Evolutionary conservation across 2,797 vertebrate genomes (phyloP), one percentile per base, ranked within the genome.

Genomic region (Microctenopoma lineatum): DNA sequence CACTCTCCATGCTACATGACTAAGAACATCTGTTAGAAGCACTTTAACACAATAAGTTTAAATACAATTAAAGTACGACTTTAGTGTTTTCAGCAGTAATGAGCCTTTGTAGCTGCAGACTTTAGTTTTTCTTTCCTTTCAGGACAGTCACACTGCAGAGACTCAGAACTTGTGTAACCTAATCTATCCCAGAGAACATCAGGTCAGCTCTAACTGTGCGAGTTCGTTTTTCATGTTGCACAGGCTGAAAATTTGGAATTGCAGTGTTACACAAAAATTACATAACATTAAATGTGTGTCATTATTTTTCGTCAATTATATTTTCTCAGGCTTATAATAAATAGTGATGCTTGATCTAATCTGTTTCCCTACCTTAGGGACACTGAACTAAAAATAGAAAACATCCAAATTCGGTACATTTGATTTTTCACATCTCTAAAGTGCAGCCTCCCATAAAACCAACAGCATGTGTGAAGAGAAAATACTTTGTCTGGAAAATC

Each of bases 351-450:
- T 38, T 70, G n/a, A 32, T 46, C 32, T 21, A 13, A 26, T 56
- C 7, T 18, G 15, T 6, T 41, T 44, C 59, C 9, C 12, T 42
- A 16, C 8, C 7, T 38, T 10, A 25, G 29, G 26, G 53, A 53
- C 32, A 54, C 27, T 63, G 38, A 46, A 32, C 38, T 21, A 34
- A 29, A 41, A 32, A 47, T 14, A 4, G 26, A 25, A 8, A 55
- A 26, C 7, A 27, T 42, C 16, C 32, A 59, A 18, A 39, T 34
- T 47, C 7, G 38, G 58, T 15, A 44, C 4, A 53, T 39, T 2
- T 3, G 0, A 15, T 41, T 46, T 29, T 57, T 21, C 6, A 62
- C 38, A 64, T 60, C 45, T 72, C 50, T 64, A 50, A 57, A 34
- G 11, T 42, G 18, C 32, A 60, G 46, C 51, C 5, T 47, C 54